These are phyloP conservation scores for Presbytis comata DNA, from an alignment of 2,797 vertebrate genomes.

Conservation along the genomic window DNA sequence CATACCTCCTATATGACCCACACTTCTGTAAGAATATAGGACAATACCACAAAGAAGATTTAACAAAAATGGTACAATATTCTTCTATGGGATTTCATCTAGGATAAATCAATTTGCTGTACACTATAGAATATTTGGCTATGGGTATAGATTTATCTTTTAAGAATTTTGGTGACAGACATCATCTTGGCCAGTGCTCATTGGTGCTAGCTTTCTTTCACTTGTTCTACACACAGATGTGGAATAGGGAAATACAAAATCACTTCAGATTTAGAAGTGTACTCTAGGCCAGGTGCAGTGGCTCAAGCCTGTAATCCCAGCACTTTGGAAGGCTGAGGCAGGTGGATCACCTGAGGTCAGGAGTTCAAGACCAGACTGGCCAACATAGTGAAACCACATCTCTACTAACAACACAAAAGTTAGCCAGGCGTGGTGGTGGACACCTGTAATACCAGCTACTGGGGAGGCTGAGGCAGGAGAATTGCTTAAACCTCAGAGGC, in stretches of 20 bases:
- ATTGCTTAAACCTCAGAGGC: not conserved
- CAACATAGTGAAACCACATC: not conserved
- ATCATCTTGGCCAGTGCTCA: not conserved
- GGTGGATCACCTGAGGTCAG: not conserved
- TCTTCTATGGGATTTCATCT: not conserved
- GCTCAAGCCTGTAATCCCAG: not conserved
- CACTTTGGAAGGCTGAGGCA: not conserved
- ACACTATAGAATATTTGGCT: not conserved
- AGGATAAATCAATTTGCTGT: not conserved
- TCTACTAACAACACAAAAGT: not conserved
- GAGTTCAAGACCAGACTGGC: not conserved
- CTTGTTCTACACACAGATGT: not conserved
- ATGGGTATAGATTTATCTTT: not conserved
- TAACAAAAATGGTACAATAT: not conserved
- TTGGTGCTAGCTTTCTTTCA: not conserved
- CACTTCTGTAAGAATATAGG: not conserved
- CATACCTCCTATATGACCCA: not conserved
- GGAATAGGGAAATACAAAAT: not conserved
- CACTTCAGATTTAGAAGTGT: not conserved
- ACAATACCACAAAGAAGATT: not conserved
- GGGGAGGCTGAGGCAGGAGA: not conserved
- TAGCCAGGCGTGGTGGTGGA: not conserved
- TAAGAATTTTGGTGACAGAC: not conserved
- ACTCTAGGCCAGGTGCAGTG: accelerated
- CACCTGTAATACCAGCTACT: not conserved